Evolutionary conservation across 1,140 invertebrate species (phyloP), one percentile per base, ranked within the genome.

Genomic region (Drosophila oshimai): DNA sequence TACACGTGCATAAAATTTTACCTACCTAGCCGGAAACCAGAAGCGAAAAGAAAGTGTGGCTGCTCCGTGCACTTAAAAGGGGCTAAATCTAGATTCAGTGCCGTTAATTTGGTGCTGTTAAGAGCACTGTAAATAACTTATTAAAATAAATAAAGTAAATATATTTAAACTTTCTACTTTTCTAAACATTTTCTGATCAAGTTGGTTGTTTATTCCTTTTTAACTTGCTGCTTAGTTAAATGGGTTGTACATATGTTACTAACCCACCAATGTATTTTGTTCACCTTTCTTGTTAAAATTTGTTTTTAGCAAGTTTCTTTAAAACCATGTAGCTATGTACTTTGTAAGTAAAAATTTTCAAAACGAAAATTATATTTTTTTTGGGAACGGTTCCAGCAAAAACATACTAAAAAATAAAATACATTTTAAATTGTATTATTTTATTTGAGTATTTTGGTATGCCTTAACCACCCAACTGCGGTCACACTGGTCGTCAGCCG

Each of bases 11-110:
- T 6, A 15, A 47, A 47, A 29, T 55, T 31, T 24, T 39, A 60
- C 49, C 41, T 51, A 61, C 57, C 57, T 61, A 24, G 57, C 57
- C 57, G 57, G 57, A 61, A 61, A 61, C 26, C 34, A 61, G 36
- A 39, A 29, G 49, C 36, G 57, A 61, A 61, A 61, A 61, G 57
- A 54, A 24, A 55, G 50, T 20, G 41, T 29, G 24, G 6, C 20
- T 24, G 20, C 7, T 3, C 31, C 34, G 12, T n/a, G 17, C 2
- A 18, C 24, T 4, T 12, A 42, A 42, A 42, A 42, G 20, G 20
- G 18, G n/a, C 2, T 13, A 42, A 24, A 42, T 12, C n/a, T 6
- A 10, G 29, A 3, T 4, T 10, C 12, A 15, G 39, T 24, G 20
- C 39, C 24, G 39, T 9, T 13, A 24, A 7, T 17, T 18, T 37